Conservation (phyloP, 2,797 vertebrate species). For the Argya squamiceps region DNA sequence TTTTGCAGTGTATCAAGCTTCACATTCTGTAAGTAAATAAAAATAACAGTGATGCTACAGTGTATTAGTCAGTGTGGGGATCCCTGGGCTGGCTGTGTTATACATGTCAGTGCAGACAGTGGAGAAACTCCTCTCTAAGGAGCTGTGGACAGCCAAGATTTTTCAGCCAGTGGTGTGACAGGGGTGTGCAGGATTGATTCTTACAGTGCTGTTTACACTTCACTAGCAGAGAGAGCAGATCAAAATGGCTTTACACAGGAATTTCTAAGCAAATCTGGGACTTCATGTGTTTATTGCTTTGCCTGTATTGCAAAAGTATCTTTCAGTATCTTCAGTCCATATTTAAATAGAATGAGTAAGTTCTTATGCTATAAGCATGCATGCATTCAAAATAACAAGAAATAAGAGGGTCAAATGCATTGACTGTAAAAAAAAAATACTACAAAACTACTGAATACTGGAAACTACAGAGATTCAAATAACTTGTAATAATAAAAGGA, state of each 20-base stretch:
- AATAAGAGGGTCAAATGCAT: background rate
- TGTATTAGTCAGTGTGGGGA: background rate
- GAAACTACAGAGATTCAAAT: background rate
- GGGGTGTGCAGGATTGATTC: slow-evolving; percentile 31
- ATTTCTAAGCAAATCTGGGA: background rate
- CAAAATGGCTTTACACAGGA: background rate
- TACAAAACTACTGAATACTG: background rate
- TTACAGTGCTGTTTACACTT: background rate
- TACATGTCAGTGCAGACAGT: background rate
- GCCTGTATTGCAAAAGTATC: background rate
- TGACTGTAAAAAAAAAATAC: background rate
- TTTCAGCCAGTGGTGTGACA: background rate
- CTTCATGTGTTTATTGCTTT: background rate
- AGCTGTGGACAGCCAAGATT: background rate
- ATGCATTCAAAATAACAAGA: background rate
- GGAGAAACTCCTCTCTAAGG: background rate
- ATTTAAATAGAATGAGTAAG: background rate
- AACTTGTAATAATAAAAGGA: background rate
- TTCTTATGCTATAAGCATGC: background rate
- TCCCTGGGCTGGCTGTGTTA: background rate
- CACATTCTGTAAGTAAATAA: background rate
- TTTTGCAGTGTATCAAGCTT: background rate
- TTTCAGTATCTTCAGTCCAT: background rate
- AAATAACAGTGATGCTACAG: background rate
- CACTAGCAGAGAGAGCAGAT: background rate